These are phyloP conservation scores for Lanius collurio DNA, from an alignment of 2,113 vertebrate genomes.

Conservation along the genomic window DNA sequence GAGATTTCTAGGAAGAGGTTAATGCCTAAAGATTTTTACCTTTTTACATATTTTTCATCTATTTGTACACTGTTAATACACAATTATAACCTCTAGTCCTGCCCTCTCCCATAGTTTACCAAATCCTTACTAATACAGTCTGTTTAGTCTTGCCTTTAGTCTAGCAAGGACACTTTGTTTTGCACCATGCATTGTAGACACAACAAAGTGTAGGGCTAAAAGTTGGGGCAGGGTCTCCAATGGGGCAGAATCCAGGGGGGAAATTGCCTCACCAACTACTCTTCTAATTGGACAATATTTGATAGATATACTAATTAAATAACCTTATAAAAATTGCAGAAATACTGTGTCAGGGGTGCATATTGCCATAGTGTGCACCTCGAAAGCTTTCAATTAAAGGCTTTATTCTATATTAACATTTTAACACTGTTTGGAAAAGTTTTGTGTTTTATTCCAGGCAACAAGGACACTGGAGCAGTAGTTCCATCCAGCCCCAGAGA, in stretches of 20 bases:
- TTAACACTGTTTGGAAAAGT: not conserved
- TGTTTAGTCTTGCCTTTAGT: not conserved
- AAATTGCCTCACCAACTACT: not conserved
- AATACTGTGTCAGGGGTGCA: not conserved
- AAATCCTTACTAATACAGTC: not conserved
- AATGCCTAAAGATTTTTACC: not conserved
- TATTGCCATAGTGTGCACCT: not conserved
- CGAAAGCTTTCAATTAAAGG: not conserved
- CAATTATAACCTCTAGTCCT: not conserved
- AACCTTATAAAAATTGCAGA: not conserved
- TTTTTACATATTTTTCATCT: not conserved
- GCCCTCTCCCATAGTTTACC: not conserved
- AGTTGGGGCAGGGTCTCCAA: fast-evolving
- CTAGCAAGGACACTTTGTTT: not conserved
- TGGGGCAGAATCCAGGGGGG: not conserved
- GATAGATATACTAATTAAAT: too few relatives aligned
- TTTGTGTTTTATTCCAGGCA: not conserved
- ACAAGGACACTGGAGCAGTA: not conserved
- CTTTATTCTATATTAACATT: not conserved
- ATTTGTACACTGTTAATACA: not conserved
- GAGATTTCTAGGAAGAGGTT: not conserved
- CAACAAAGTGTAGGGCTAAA: not conserved
- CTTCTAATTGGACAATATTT: not conserved
- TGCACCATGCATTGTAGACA: not conserved
- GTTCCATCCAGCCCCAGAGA: not conserved